These are phyloP conservation scores for Scatophagus argus DNA, from an alignment of 2,113 vertebrate species.

Conservation along the genomic window DNA sequence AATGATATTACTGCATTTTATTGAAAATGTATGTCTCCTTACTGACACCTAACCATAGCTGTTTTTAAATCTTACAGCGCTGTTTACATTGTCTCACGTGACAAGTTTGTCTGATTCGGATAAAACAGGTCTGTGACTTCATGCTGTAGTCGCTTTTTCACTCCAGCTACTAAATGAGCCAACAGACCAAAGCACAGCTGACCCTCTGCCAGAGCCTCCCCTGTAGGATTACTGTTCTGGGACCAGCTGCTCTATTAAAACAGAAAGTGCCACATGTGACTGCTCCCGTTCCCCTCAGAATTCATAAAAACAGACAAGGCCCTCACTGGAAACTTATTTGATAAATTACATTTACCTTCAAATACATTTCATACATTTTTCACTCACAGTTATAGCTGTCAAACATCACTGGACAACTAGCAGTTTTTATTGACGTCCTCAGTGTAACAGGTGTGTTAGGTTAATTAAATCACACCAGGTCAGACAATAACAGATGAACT, in stretches of 20 bases:
- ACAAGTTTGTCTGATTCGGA: constrained; percentile 6
- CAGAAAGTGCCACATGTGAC: constrained; percentile 41
- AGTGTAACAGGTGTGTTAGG: neutral
- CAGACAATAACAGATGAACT: constrained; percentile 1
- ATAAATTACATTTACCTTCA: neutral
- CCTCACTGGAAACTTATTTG: neutral
- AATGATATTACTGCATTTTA: neutral
- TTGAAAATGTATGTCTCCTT: constrained; percentile 3
- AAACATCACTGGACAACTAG: neutral
- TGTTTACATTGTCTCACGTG: neutral
- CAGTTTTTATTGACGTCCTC: neutral
- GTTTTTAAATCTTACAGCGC: constrained; percentile 2
- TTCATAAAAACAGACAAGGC: neutral
- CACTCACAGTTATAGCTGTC: neutral
- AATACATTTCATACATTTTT: neutral
- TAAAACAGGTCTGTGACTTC: constrained; percentile 29
- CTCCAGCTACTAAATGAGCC: constrained; percentile 32
- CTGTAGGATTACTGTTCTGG: constrained; percentile 61
- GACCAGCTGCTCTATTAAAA: constrained; percentile 65
- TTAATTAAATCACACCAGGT: constrained; percentile 22
- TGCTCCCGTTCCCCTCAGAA: constrained; percentile 18
- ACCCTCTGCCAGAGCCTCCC: constrained; percentile 15
- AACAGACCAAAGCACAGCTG: constrained; percentile 51
- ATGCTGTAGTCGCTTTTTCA: constrained; percentile 30
- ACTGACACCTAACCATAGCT: neutral